Conservation (phyloP, 2,797 vertebrate genomes). For the Decapterus maruadsi region DNA sequence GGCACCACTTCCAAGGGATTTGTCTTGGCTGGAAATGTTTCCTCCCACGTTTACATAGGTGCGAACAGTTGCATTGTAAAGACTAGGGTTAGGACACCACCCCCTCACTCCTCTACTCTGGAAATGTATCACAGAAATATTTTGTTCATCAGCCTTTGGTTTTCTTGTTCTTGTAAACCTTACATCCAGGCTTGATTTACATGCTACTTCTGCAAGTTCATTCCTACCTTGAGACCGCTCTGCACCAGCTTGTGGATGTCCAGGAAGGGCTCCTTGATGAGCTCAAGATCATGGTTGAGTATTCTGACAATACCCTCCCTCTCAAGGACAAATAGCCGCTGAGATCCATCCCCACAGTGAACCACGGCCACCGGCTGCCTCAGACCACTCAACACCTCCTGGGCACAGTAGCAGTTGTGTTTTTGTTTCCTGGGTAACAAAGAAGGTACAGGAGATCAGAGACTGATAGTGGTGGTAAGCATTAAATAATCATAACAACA, state of each 20-base stretch:
- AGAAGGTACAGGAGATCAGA: conserved; percentile 71
- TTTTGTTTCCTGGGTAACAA: conserved; percentile 94
- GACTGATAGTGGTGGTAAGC: conserved; percentile 11
- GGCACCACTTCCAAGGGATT: conserved; percentile 61
- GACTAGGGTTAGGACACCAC: conserved; percentile 15
- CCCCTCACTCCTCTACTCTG: background rate
- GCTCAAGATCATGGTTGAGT: conserved; percentile 91
- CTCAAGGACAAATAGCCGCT: conserved; percentile 97
- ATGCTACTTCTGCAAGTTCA: background rate
- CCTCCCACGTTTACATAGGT: conserved; percentile 63
- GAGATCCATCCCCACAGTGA: conserved; percentile 95
- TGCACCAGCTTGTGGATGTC: conserved; percentile 99
- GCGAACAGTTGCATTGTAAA: conserved; percentile 53
- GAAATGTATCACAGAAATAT: conserved; percentile 15
- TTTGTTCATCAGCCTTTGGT: conserved; percentile 10
- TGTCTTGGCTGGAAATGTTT: conserved; percentile 62
- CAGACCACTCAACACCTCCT: conserved; percentile 94
- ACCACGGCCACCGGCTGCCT: conserved; percentile 93
- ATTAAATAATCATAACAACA: background rate
- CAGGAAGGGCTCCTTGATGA: conserved; percentile 96
- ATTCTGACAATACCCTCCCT: conserved; percentile 96
- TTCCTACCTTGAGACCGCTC: conserved; percentile 95
- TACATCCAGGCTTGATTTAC: conserved; percentile 16
- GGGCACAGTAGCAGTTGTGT: conserved; percentile 98
- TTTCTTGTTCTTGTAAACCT: conserved; percentile 8